phyloP scores from a whole-genome alignment of 2,113 vertebrate species.

The Steatornis caripensis region DNA sequence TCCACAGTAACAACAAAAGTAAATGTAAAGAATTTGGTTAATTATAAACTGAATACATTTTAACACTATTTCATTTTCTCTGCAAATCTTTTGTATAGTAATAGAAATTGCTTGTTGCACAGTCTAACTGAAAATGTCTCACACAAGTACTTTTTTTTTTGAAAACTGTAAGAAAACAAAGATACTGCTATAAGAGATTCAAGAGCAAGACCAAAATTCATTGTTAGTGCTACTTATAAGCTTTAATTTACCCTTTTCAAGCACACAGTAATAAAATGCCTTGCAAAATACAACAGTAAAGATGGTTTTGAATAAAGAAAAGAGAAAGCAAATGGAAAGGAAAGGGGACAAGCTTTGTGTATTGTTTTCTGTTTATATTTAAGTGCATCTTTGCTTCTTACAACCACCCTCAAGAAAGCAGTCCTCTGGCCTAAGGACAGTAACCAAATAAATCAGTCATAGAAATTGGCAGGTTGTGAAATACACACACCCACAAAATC shows the following conservation, averaged over 20 bases:
- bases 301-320: background rate
- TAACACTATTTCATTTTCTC: background rate
- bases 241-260: background rate
- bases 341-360: background rate
- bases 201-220: background rate
- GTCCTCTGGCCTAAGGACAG: background rate
- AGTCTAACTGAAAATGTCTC: background rate
- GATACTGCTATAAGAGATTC: background rate
- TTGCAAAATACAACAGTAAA: background rate
- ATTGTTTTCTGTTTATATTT: background rate
- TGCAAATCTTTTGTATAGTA: background rate
- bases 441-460: background rate
- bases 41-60: conserved; percentile 2
- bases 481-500: background rate
- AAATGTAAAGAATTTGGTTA: conserved; percentile 3
- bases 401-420: background rate
- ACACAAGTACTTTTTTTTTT: background rate
- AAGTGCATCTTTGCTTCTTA: background rate
- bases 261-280: background rate
- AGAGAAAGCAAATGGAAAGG: background rate
- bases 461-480: background rate
- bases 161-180: background rate
- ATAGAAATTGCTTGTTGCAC: background rate
- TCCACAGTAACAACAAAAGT: background rate
- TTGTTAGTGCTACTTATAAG: background rate